Base-by-base conservation (phyloP, 2,113 vertebrate species). In the Orcinus orca region DNA sequence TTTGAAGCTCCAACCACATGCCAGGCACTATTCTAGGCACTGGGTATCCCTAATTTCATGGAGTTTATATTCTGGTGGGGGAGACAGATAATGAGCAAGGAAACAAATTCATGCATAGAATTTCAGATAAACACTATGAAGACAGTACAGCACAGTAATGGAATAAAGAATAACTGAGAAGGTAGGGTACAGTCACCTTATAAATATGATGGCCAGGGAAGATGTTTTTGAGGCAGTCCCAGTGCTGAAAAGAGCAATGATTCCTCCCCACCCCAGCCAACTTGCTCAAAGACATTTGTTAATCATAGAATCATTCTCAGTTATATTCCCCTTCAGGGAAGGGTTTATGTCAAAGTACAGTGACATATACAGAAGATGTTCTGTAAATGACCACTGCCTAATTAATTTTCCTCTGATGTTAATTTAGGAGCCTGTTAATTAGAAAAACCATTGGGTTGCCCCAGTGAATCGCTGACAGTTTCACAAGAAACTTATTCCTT, bases 401-500 rank as follows among this genome's bases (percentile, higher is more conserved):
- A 95, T 70, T 83, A 95, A 41, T 83, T 97, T 92, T 83, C 50
- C 50, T 92, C 47, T 14, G 21, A 65, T 50, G 70, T 83, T 96
- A 83, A 73, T 36, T 85, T 85, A 92, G 74, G 82, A 93, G 31
- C 26, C 41, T 63, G 41, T 80, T 90, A 88, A 83, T 62, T 86
- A 91, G 81, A 92, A 97, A 94, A 96, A 70, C 8, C 8, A 83
- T 5, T 93, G 71, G 12, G 44, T 74, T 93, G 41, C 21, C 88
- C 53, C 55, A 95, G 10, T 76, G 41, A 94, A 41, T 41, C 79
- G 68, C 83, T 71, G 88, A 79, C 29, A 93, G 60, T 26, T 62
- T n/a, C 68, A 38, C 3, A 62, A 96, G 86, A 93, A 94, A 97
- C 13, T 76, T 86, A 95, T 3, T 73, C 47, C 36, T 97, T 63